Evolutionary conservation across 1,140 invertebrate genomes (phyloP).

Genomic region (Manduca sexta): DNA sequence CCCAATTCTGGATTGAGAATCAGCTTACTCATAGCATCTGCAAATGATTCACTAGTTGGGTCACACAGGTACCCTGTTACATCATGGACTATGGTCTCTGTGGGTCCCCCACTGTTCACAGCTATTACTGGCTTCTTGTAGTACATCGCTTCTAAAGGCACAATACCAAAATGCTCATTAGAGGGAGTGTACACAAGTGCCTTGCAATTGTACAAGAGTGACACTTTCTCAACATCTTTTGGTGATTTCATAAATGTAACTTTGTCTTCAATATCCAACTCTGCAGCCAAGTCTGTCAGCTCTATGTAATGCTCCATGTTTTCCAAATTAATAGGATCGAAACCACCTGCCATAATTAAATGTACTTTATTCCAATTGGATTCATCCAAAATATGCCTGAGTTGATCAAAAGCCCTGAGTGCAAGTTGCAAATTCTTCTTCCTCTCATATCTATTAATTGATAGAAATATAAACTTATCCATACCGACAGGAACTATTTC

Average conservation of each 20-base stretch:
- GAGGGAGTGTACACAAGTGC: constrained; percentile 95
- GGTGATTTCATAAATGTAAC: constrained; percentile 92
- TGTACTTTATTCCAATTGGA: constrained; percentile 79
- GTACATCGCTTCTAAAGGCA: constrained; percentile 99
- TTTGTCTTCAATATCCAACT: constrained; percentile 81
- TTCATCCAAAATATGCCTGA: constrained; percentile 73
- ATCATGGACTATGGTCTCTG: constrained; percentile 92
- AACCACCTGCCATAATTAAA: constrained; percentile 97
- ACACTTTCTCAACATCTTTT: constrained; percentile 87
- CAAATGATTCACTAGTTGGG: constrained; percentile 80
- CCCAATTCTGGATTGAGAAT: constrained; percentile 74
- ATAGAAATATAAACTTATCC: constrained; percentile 85
- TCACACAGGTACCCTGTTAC: constrained; percentile 93
- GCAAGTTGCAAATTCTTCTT: constrained; percentile 96
- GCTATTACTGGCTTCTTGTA: constrained; percentile 94
- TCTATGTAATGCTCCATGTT: constrained; percentile 93
- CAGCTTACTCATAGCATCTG: constrained; percentile 84
- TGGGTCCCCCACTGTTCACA: constrained; percentile 95
- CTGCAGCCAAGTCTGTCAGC: constrained; percentile 77
- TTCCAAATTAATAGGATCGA: constrained; percentile 91
- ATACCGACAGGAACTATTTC: constrained; percentile 58
- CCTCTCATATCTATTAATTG: constrained; percentile 97
- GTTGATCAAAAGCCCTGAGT: constrained; percentile 83
- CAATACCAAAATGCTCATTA: constrained; percentile 99
- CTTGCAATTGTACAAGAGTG: constrained; percentile 82